Percentiles rank a stretch among this genome's conserved stretches.
Conservation (phyloP, 2,113 vertebrate genomes). For the Phaetusa simplex region DNA sequence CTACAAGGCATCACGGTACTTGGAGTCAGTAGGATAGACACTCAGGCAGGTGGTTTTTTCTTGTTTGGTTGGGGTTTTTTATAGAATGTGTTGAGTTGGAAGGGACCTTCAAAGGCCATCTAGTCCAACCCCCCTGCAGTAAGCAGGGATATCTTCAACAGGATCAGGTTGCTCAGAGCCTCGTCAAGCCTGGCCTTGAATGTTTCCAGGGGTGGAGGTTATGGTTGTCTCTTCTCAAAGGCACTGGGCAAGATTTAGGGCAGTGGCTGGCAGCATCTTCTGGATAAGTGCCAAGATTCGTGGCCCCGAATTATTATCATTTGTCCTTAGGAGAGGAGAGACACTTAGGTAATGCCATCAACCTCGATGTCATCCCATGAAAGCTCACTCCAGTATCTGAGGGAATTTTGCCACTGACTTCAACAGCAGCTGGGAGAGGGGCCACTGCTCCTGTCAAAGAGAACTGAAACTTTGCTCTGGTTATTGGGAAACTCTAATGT, state of each 20-base stretch:
- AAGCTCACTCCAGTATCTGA: fast-evolving
- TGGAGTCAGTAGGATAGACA: not conserved
- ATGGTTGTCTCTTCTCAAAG: not conserved
- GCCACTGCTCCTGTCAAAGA: not conserved
- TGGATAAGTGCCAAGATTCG: not conserved
- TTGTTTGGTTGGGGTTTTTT: too few relatives aligned
- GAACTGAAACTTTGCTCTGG: not conserved
- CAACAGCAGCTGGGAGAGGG: not conserved
- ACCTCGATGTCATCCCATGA: not conserved
- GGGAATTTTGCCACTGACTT: not conserved
- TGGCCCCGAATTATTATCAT: not conserved
- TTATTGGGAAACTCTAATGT: not conserved
- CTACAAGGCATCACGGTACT: fast-evolving
- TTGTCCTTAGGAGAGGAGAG: not conserved
- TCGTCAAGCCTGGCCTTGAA: too few relatives aligned
- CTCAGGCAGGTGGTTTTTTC: not conserved
- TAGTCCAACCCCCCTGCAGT: too few relatives aligned
- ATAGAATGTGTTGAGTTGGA: too few relatives aligned
- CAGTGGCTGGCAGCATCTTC: not conserved
- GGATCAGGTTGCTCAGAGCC: too few relatives aligned
- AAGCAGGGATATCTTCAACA: too few relatives aligned
- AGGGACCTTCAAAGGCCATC: too few relatives aligned
- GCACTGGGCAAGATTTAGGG: not conserved
- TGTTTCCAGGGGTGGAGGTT: too few relatives aligned
- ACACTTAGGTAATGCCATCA: not conserved